phyloP scores from a whole-genome alignment of 2,797 vertebrate genomes.

The Aselliscus stoliczkanus region DNA sequence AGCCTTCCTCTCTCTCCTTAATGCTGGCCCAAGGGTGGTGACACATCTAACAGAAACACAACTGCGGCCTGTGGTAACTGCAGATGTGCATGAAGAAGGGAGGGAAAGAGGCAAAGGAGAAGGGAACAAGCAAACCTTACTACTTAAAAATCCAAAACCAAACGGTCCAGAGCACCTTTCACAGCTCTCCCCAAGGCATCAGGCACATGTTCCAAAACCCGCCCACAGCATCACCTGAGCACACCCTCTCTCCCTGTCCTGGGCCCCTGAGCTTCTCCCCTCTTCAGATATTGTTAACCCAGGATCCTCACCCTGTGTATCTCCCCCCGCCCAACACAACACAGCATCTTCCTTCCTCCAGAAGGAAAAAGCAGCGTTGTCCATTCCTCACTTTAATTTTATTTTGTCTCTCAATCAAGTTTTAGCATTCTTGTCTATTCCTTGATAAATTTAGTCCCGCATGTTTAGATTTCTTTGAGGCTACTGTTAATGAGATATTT shows the following conservation, averaged over 20 bases:
- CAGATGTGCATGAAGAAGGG: not conserved
- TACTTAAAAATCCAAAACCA: not conserved
- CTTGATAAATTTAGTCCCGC: not conserved
- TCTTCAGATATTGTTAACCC: not conserved
- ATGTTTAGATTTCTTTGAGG: not conserved
- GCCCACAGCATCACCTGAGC: too few relatives aligned
- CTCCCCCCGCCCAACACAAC: not conserved
- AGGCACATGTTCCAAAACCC: not conserved
- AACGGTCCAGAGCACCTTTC: not conserved
- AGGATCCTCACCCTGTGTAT: rapidly evolving
- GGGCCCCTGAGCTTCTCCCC: not conserved
- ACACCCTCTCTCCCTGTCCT: rapidly evolving
- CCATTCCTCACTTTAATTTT: not conserved
- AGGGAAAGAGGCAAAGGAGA: not conserved
- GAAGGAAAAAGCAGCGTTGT: not conserved
- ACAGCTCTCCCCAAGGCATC: not conserved
- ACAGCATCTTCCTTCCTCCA: not conserved
- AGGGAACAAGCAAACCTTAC: not conserved
- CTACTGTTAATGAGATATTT: not conserved
- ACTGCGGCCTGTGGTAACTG: not conserved
- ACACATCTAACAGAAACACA: not conserved
- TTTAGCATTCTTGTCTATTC: not conserved
- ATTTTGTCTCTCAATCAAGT: not conserved
- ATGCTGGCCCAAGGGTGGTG: not conserved
- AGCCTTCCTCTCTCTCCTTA: not conserved